Conservation (phyloP, 2,113 vertebrate species). For the Calyptommatus sinebrachiatus region DNA sequence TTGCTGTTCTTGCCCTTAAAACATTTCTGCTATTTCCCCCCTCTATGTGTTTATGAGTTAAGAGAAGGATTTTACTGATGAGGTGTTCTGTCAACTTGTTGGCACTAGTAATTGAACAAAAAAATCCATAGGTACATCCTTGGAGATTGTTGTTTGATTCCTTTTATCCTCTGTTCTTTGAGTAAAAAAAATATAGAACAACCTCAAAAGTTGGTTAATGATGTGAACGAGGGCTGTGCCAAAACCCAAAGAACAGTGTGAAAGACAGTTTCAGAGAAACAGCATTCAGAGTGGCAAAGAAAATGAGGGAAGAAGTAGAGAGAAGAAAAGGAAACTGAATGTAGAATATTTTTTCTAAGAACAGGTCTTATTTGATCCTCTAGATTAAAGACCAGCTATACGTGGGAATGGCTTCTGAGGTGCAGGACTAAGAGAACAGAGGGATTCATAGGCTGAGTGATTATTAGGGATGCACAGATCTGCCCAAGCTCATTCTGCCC, state of each 20-base stretch:
- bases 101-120: constrained; percentile 34
- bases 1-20: background rate
- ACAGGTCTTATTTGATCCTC: background rate
- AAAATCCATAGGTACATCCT: constrained; percentile 43
- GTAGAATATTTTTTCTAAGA: background rate
- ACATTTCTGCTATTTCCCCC: background rate
- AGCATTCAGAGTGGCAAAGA: constrained; percentile 7
- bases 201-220: constrained; percentile 42
- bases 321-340: constrained; percentile 7
- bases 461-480: too few species aligned
- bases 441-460: background rate
- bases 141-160: constrained; percentile 36
- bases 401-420: background rate
- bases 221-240: constrained; percentile 33
- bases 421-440: background rate
- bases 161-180: constrained; percentile 21
- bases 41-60: background rate
- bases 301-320: constrained; percentile 2
- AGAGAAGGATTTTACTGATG: constrained; percentile 8
- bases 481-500: too few species aligned
- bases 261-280: constrained; percentile 5
- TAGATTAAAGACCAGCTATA: background rate
- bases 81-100: constrained; percentile 32
- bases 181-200: constrained; percentile 22
- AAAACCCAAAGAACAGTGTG: constrained; percentile 19